phyloP scores from a whole-genome alignment of 2,797 vertebrate species.

The Fratercula arctica region DNA sequence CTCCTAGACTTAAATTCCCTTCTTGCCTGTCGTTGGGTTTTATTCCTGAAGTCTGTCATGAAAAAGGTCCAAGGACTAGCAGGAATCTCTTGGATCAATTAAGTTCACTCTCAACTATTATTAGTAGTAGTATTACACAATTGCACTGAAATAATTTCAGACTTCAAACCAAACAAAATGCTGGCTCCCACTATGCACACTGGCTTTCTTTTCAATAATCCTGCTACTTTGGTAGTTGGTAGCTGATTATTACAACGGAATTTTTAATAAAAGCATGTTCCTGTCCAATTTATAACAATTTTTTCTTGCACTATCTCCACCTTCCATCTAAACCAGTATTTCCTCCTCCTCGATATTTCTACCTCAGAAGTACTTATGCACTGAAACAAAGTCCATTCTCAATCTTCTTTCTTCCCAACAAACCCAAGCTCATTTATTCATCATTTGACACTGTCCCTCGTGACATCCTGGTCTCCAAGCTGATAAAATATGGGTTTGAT shows the following conservation, averaged over 20 bases:
- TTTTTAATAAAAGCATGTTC: not conserved
- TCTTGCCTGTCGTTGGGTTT: not conserved
- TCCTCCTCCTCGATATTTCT: not conserved
- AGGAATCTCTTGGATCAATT: not conserved
- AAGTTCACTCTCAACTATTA: not conserved
- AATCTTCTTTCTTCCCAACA: not conserved
- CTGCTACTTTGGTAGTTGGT: not conserved
- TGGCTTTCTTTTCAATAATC: not conserved
- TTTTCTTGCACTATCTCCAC: not conserved
- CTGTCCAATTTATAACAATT: not conserved
- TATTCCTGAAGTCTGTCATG: not conserved
- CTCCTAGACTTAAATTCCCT: not conserved
- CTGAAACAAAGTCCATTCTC: not conserved
- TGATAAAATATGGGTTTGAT: too few relatives aligned
- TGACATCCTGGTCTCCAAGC: too few relatives aligned
- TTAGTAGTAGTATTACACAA: not conserved
- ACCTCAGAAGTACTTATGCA: not conserved
- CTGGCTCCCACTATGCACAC: not conserved
- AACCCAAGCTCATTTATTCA: not conserved
- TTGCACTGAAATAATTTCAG: not conserved
- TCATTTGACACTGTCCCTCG: not conserved
- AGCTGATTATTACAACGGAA: not conserved
- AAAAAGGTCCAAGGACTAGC: not conserved
- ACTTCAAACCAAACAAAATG: not conserved
- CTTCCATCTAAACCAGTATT: not conserved